Base-by-base conservation (phyloP, 2,888 invertebrate genomes). In the Cheilosia pagana region DNA sequence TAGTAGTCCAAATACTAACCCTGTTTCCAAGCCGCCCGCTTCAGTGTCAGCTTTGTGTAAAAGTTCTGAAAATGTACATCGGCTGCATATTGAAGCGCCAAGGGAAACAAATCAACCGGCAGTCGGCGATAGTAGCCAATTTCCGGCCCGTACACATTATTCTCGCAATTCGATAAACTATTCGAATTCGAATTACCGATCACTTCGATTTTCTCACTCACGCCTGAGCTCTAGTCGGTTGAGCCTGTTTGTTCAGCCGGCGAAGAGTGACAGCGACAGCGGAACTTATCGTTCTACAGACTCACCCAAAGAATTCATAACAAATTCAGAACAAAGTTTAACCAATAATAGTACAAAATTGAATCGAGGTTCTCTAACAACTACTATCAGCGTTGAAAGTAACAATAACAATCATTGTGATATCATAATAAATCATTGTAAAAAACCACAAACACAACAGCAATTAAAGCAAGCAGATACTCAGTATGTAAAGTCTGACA, bases 111-210 rank as follows among this genome's bases (percentile, higher is more conserved):
- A 55, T 3, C 65, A 25, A 21, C 31, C 10, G 19, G 41, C 63
- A 31, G 57, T 21, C 21, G 43, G 14, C 43, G 25, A 70, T 3
- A 63, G 31, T 45, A 31, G 14, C 31, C 23, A 23, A 23, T 12
- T 50, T 21, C 25, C 50, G 21, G 23, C 23, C 5, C 88, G 89
- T 31, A 88, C 89, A 12, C 91, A 91, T 74, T 91, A 90, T 67
- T 90, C 90, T 21, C 89, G 92, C 65, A 91, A 91, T 86, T 91
- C 91, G 10, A 90, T 91, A 14, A 91, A 92, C 86, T 88, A 90
- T 81, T 89, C 90, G 57, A 92, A 91, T 86, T 91, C 91, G 65
- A 90, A 90, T 87, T 92, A 91, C 88, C 91, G 91, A 70, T 92
- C 91, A 70, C 88, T 91, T 81, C 89, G 92, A 81, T 91, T 92